Percentiles rank a stretch among this genome's conserved stretches.
Conservation (phyloP, 1,140 invertebrate genomes). For the Polypedilum pembai region DNA sequence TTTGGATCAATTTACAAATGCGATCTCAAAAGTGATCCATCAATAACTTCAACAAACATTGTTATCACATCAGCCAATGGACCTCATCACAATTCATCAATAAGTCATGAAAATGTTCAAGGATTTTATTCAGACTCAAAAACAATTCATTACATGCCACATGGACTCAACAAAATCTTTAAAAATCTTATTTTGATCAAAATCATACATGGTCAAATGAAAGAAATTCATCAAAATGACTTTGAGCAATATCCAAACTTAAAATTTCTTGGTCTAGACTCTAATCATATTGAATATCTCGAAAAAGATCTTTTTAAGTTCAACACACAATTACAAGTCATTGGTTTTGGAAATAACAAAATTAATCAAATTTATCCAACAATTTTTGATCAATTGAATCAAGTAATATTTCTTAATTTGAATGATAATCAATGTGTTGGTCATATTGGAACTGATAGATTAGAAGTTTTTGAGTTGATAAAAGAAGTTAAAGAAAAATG, state of each 20-base stretch:
- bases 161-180: background rate
- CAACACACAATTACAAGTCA: background rate
- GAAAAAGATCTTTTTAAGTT: background rate
- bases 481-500: background rate
- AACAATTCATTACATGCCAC: background rate
- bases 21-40: too few species aligned
- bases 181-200: background rate
- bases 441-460: background rate
- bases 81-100: too few species aligned
- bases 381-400: background rate
- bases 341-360: background rate
- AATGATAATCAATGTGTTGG: background rate
- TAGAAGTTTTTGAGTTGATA: background rate
- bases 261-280: background rate
- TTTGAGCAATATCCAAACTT: background rate
- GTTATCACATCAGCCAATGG: too few species aligned
- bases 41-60: too few species aligned
- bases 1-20: too few species aligned
- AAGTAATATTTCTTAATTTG: background rate
- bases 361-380: background rate
- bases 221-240: background rate
- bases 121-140: too few species aligned
- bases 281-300: background rate
- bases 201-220: background rate
- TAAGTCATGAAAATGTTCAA: too few species aligned